phyloP scores from a whole-genome alignment of 2,888 invertebrate species.

The Tiphia femorata region DNA sequence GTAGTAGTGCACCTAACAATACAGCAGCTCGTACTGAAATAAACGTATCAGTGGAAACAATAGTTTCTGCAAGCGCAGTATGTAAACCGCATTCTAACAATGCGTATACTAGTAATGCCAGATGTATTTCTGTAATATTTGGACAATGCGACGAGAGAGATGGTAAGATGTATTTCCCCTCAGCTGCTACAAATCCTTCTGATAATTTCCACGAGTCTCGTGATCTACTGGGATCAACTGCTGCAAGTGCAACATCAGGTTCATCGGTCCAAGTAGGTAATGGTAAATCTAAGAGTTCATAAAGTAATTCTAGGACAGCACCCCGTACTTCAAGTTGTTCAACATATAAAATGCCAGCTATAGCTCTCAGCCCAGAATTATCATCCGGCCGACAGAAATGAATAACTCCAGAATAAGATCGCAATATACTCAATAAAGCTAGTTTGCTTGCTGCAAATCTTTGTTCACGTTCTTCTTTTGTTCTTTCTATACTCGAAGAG shows the following conservation, averaged over 20 bases:
- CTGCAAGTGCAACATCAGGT: conserved; percentile 87
- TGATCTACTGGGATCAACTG: conserved; percentile 81
- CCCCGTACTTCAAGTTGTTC: conserved; percentile 92
- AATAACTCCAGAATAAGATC: conserved; percentile 92
- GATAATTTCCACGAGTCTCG: conserved; percentile 89
- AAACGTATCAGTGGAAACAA: conserved; percentile 89
- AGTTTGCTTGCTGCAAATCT: conserved; percentile 88
- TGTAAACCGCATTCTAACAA: conserved; percentile 89
- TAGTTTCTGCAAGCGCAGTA: conserved; percentile 91
- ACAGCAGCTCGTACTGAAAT: conserved; percentile 94
- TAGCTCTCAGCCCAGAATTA: conserved; percentile 81
- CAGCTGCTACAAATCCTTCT: conserved; percentile 95
- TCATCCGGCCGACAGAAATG: conserved; percentile 87
- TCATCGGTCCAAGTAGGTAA: conserved; percentile 95
- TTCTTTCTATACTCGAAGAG: conserved; percentile 54
- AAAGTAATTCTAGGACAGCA: conserved; percentile 91
- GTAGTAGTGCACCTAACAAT: conserved; percentile 87
- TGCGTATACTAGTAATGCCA: conserved; percentile 88
- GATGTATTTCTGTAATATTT: conserved; percentile 92
- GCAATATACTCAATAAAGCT: conserved; percentile 85
- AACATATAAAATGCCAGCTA: conserved; percentile 85
- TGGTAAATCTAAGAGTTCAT: conserved; percentile 88
- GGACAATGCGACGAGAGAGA: conserved; percentile 88
- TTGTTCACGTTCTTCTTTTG: conserved; percentile 78
- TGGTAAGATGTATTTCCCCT: conserved; percentile 88